These are phyloP conservation scores for Tribolium castaneum DNA, from an alignment of 1,140 invertebrate species.

Conservation along the genomic window DNA sequence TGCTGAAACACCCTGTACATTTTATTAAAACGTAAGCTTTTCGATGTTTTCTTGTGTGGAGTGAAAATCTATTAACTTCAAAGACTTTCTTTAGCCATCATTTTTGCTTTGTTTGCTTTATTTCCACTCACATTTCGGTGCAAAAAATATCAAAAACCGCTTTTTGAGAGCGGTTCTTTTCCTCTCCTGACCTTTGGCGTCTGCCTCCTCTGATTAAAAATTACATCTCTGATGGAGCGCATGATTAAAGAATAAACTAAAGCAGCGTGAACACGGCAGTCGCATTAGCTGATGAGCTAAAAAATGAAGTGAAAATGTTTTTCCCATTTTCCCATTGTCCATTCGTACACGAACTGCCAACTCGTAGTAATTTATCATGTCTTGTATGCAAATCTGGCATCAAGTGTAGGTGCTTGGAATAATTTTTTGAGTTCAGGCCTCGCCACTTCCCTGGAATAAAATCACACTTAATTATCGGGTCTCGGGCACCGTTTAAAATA, in stretches of 20 bases:
- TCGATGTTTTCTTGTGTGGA: no score
- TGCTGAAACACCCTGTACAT: no score
- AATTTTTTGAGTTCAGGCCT: background rate
- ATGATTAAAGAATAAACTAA: slow-evolving; percentile 3
- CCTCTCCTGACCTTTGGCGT: background rate
- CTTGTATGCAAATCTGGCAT: slow-evolving; percentile 20
- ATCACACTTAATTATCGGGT: slow-evolving; percentile 25
- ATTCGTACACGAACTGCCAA: background rate
- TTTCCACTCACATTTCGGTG: no score
- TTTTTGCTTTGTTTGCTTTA: no score
- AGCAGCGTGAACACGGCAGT: slow-evolving; percentile 6
- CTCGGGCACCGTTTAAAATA: slow-evolving; percentile 21
- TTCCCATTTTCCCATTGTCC: slow-evolving; percentile 30
- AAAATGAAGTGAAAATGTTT: slow-evolving; percentile 34
- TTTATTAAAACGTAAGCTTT: no score
- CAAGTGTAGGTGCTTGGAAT: slow-evolving; percentile 7
- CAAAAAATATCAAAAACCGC: no score
- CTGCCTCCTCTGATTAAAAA: background rate
- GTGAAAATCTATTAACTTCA: no score
- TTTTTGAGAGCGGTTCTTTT: no score
- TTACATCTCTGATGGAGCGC: background rate
- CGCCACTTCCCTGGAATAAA: slow-evolving; percentile 13
- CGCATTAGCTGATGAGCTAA: slow-evolving; percentile 27
- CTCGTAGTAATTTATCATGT: slow-evolving; percentile 19
- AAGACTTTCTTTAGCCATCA: no score